These are phyloP conservation scores for Speoplatyrhinus poulsoni DNA, from an alignment of 2,113 vertebrate species.

Conservation along the genomic window DNA sequence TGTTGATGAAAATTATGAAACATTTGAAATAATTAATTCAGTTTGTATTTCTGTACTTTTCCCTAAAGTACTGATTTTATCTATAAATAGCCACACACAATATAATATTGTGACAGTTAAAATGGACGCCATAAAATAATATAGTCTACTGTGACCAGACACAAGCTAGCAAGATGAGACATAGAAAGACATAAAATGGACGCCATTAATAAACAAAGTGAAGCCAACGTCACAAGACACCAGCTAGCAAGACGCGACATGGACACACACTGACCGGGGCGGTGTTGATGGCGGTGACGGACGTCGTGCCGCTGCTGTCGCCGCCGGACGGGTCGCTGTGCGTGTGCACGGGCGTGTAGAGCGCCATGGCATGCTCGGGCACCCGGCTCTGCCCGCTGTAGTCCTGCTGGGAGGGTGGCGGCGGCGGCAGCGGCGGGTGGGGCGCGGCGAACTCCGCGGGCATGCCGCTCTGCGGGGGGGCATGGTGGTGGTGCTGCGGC, in stretches of 20 bases:
- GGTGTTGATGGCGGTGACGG: slow-evolving; percentile 83
- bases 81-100: no score
- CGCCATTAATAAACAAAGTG: no score
- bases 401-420: slow-evolving; percentile 83
- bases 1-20: no score
- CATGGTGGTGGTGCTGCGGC: slow-evolving; percentile 37
- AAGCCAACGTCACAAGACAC: no score
- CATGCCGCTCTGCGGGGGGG: slow-evolving; percentile 88
- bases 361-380: slow-evolving; percentile 89
- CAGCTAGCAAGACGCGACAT: slow-evolving; percentile 14
- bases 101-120: no score
- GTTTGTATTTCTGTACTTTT: no score
- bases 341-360: slow-evolving; percentile 92
- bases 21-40: no score
- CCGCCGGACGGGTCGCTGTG: slow-evolving; percentile 85
- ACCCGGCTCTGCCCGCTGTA: slow-evolving; percentile 89
- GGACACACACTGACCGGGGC: slow-evolving; percentile 84
- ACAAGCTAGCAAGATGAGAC: no score
- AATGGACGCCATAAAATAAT: no score
- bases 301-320: slow-evolving; percentile 83
- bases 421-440: slow-evolving; percentile 54
- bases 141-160: no score
- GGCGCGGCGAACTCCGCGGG: slow-evolving; percentile 86
- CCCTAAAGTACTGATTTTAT: no score
- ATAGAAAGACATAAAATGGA: no score